Conservation (phyloP, 2,113 vertebrate species). For the Syngnathus typhle region DNA sequence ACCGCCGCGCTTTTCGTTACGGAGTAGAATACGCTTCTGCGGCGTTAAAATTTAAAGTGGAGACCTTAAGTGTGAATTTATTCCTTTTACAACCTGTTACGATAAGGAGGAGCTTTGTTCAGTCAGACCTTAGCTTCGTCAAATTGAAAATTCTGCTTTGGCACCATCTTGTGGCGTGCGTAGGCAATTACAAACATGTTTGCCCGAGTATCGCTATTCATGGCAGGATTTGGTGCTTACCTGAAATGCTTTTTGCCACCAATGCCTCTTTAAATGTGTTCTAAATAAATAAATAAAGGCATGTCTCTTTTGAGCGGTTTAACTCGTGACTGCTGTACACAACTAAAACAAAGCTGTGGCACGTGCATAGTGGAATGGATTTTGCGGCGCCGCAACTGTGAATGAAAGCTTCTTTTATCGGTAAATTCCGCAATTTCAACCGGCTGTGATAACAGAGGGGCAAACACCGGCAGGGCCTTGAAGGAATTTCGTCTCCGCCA, state of each 20-base stretch:
- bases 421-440: slow-evolving; percentile 56
- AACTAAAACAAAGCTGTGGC: background rate
- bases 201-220: background rate
- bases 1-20: background rate
- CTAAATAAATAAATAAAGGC: background rate
- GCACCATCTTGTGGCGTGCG: background rate
- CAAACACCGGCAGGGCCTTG: slow-evolving; percentile 51
- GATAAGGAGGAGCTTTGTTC: background rate
- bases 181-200: background rate
- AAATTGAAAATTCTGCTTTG: background rate
- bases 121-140: background rate
- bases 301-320: background rate
- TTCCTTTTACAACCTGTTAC: too few species aligned
- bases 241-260: background rate
- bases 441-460: slow-evolving; percentile 59
- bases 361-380: background rate
- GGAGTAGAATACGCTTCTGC: background rate
- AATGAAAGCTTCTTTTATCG: slow-evolving; percentile 25
- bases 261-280: background rate
- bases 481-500: slow-evolving; percentile 77
- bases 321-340: background rate
- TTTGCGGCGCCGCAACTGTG: background rate
- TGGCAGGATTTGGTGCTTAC: background rate
- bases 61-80: background rate
- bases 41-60: background rate